Conservation (phyloP, 92 coral and sea anemone genomes). For the Bergia sp. region DNA sequence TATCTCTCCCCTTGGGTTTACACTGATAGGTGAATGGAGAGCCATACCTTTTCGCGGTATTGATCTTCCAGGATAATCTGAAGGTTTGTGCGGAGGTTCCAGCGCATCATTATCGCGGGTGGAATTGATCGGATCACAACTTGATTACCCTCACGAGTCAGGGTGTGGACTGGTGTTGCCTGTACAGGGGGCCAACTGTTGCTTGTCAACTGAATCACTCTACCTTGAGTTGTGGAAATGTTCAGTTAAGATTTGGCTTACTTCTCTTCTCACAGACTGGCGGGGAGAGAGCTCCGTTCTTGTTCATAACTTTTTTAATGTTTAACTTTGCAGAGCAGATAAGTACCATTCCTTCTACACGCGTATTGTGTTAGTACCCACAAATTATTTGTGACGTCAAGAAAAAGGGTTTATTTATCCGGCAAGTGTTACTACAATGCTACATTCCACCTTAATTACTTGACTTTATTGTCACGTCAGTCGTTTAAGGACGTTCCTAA, state of each 20-base stretch:
- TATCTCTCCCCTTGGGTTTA: no score
- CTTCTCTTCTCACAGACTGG: not conserved
- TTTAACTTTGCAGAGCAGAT: no score
- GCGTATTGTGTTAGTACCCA: no score
- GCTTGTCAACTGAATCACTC: slow-evolving; percentile 24
- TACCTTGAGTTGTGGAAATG: slow-evolving; percentile 8
- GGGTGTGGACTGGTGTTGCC: slow-evolving; percentile 4
- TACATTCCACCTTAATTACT: no score
- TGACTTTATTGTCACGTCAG: no score
- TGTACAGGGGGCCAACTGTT: not conserved
- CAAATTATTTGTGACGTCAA: no score
- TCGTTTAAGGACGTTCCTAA: no score
- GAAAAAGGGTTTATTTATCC: no score
- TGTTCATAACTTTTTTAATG: no score
- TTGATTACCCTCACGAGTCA: slow-evolving; percentile 3
- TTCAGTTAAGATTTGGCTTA: not conserved
- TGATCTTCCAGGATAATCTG: not conserved
- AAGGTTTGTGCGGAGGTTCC: slow-evolving; percentile 32
- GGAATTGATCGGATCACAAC: slow-evolving; percentile 51
- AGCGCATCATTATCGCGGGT: slow-evolving; percentile 22
- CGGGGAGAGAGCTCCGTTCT: not conserved
- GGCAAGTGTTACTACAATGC: no score
- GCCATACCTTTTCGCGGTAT: slow-evolving; percentile 28
- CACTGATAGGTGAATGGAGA: not conserved
- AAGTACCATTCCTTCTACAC: no score